Percentiles rank a stretch among this genome's conserved stretches.
Evolutionary conservation across 2,797 vertebrate species (phyloP).

Genomic region (Orientallactaga sibirica): DNA sequence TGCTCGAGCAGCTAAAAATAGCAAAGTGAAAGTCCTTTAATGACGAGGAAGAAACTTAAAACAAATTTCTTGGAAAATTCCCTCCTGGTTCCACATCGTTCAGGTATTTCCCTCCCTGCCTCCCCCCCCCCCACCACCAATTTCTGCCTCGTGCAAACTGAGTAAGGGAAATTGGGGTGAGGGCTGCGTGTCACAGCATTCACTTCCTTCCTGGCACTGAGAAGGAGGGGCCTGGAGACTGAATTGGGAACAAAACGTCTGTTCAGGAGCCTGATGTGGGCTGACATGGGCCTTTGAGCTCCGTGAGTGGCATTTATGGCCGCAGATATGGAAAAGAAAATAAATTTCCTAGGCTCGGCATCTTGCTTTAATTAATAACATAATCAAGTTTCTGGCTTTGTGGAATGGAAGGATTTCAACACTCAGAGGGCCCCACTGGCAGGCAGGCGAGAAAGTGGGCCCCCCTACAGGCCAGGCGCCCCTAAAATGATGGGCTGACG

Average conservation of each 20-base stretch:
- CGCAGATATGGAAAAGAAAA: constrained; percentile 87
- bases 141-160: constrained; percentile 77
- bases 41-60: constrained; percentile 81
- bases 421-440: constrained; percentile 69
- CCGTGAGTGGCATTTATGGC: constrained; percentile 83
- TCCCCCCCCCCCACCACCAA: background rate
- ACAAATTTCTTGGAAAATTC: constrained; percentile 83
- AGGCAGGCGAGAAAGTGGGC: constrained; percentile 39
- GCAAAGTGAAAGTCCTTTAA: constrained; percentile 62
- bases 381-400: constrained; percentile 76
- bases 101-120: constrained; percentile 74
- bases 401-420: constrained; percentile 78
- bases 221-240: constrained; percentile 71
- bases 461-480: constrained; percentile 1
- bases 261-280: constrained; percentile 83
- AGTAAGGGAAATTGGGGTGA: constrained; percentile 60
- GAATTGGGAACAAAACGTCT: constrained; percentile 83
- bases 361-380: constrained; percentile 88
- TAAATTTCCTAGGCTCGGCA: constrained; percentile 85
- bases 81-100: constrained; percentile 38
- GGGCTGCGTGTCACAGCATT: constrained; percentile 46
- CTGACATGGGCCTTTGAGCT: constrained; percentile 84
- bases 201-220: constrained; percentile 81
- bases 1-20: constrained; percentile 74
- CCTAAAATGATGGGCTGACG: background rate